These are phyloP conservation scores for Syngnathus scovelli DNA, from an alignment of 2,113 vertebrate species.

Conservation along the genomic window DNA sequence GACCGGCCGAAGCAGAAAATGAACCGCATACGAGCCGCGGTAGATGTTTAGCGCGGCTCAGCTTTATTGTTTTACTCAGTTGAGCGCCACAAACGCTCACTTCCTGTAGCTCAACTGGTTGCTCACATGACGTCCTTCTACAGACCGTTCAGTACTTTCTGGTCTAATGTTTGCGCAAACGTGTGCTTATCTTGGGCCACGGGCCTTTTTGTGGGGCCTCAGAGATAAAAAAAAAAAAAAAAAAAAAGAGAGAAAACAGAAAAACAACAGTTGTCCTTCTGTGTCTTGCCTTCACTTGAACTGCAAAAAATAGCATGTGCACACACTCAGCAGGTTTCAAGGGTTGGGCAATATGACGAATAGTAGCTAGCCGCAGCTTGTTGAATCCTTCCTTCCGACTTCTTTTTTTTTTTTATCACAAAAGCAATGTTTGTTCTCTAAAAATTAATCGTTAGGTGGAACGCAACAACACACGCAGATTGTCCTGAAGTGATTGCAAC, in stretches of 20 bases:
- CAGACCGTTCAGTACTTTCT: neutral
- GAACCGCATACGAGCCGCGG: slow-evolving; percentile 23
- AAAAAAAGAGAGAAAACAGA: neutral
- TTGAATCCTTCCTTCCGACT: neutral
- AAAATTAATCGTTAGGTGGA: neutral
- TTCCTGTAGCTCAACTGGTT: slow-evolving; percentile 29
- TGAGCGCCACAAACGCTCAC: slow-evolving; percentile 37
- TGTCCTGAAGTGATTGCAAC: too few species aligned
- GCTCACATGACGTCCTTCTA: slow-evolving; percentile 39
- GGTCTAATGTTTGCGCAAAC: neutral
- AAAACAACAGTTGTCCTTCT: neutral
- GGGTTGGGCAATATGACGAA: neutral
- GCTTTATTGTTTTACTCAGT: slow-evolving; percentile 37
- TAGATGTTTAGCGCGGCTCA: slow-evolving; percentile 19
- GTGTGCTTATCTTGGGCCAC: neutral
- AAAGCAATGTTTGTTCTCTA: neutral
- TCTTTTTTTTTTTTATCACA: neutral
- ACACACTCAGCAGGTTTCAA: neutral
- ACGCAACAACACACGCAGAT: neutral
- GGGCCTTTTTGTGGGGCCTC: neutral
- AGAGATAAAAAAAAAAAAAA: neutral
- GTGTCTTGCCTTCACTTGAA: neutral
- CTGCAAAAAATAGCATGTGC: neutral
- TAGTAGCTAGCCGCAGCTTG: neutral
- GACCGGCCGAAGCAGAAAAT: slow-evolving; percentile 42